A percentile compares a stretch with the other conserved stretches of the same genome.
Conservation (phyloP, 2,797 vertebrate genomes). For the Austrolebias charrua region DNA sequence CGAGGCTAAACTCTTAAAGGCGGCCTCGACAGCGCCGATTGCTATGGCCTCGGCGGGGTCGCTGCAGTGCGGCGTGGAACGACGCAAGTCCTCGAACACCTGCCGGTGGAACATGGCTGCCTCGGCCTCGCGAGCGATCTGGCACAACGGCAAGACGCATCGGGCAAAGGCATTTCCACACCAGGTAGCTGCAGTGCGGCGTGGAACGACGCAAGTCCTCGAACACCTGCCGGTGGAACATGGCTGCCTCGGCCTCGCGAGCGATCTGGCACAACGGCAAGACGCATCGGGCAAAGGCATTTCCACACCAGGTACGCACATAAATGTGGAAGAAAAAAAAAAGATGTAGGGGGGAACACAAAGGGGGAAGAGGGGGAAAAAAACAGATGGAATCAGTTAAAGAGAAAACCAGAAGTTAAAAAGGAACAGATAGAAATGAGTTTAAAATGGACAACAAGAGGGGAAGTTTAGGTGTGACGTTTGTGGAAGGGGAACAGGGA, state of each 20-base stretch:
- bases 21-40: conserved; percentile 93
- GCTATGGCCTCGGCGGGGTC: conserved; percentile 95
- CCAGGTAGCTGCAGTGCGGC: conserved; percentile 83
- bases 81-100: conserved; percentile 97
- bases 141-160: conserved; percentile 71
- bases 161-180: conserved; percentile 49
- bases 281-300: conserved; percentile 50
- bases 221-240: conserved; percentile 98
- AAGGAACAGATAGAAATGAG: conserved; percentile 1
- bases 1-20: conserved; percentile 95
- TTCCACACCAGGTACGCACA: conserved; percentile 43
- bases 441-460: not conserved
- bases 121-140: conserved; percentile 99
- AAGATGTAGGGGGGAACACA: not conserved
- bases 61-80: conserved; percentile 83
- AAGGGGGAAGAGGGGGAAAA: not conserved
- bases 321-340: conserved; percentile 7
- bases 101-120: conserved; percentile 98
- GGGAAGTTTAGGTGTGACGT: conserved; percentile 27
- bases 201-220: conserved; percentile 94
- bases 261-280: conserved; percentile 88
- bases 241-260: conserved; percentile 97
- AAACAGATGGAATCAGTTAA: conserved; percentile 22
- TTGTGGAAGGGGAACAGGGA: conserved; percentile 8
- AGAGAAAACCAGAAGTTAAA: conserved; percentile 10